phyloP scores from a whole-genome alignment of 2,797 vertebrate species.

The Rhabdomys pumilio region DNA sequence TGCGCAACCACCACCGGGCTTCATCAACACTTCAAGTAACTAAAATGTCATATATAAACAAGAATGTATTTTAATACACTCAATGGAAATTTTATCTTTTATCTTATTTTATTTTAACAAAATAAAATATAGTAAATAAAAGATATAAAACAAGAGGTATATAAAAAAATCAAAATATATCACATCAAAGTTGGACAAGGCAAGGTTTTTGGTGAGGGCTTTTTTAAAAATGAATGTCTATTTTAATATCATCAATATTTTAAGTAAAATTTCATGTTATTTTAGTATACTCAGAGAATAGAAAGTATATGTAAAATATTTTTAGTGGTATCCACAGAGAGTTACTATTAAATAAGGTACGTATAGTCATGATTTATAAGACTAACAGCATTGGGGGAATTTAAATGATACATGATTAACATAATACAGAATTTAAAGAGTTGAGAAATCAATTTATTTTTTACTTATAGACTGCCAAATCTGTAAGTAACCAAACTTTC shows the following conservation, averaged over 20 bases:
- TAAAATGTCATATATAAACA: conserved; percentile 73
- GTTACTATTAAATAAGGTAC: conserved; percentile 26
- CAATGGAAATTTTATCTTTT: conserved; percentile 57
- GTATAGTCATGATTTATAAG: conserved; percentile 12
- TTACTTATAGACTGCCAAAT: background rate
- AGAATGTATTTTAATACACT: conserved; percentile 65
- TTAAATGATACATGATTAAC: background rate
- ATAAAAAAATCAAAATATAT: background rate
- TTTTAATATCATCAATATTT: conserved; percentile 70
- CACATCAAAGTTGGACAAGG: background rate
- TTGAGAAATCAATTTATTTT: conserved; percentile 62
- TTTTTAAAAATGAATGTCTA: conserved; percentile 2
- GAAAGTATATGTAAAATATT: conserved; percentile 58
- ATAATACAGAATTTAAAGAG: background rate
- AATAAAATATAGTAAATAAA: background rate
- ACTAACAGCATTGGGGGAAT: background rate
- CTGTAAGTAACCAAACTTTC: conserved; percentile 21
- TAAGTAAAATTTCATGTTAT: conserved; percentile 75
- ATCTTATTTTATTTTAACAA: background rate
- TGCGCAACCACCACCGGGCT: too few relatives aligned
- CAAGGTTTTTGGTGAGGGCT: background rate
- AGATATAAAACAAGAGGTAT: background rate
- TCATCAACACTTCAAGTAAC: conserved; percentile 70
- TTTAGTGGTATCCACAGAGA: conserved; percentile 27
- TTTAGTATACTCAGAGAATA: conserved; percentile 67